Evolutionary conservation across 2,113 vertebrate species (phyloP).

Genomic region (Acrocephalus kingi): DNA sequence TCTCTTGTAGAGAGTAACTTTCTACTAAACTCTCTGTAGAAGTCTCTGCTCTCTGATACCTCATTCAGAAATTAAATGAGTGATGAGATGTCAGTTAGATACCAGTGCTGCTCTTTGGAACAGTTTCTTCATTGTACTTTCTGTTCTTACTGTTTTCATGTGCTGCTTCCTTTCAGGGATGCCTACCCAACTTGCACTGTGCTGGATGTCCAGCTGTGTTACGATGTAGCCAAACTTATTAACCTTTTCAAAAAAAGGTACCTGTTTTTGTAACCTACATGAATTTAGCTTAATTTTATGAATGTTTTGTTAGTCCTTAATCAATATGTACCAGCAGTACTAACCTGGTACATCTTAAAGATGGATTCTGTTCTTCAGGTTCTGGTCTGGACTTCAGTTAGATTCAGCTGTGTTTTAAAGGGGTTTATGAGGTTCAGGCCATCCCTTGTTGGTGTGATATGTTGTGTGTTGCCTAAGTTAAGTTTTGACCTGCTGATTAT

Average conservation of each 20-base stretch:
- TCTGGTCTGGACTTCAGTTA: neutral
- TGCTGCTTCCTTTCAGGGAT: slow-evolving; percentile 71
- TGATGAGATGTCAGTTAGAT: neutral
- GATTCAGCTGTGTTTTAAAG: neutral
- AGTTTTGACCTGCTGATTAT: neutral
- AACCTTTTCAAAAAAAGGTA: slow-evolving; percentile 85
- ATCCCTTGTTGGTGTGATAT: neutral
- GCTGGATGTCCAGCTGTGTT: slow-evolving; percentile 83
- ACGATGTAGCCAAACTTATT: slow-evolving; percentile 85
- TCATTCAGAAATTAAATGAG: neutral
- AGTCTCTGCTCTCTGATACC: neutral
- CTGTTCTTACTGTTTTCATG: neutral
- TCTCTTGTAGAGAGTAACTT: neutral
- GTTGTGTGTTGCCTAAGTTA: neutral
- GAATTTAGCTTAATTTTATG: neutral
- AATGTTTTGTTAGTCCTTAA: neutral
- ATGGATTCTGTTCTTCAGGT: neutral
- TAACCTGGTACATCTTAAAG: neutral
- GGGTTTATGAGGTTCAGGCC: neutral
- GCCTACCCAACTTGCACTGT: slow-evolving; percentile 87
- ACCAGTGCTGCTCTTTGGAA: neutral
- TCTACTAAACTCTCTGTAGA: neutral
- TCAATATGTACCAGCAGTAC: neutral
- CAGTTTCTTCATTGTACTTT: neutral
- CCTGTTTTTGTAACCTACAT: neutral